Percentiles rank a stretch among this genome's conserved stretches.
phyloP scores from a whole-genome alignment of 2,888 invertebrate species.

The Plagiodera versicolora region DNA sequence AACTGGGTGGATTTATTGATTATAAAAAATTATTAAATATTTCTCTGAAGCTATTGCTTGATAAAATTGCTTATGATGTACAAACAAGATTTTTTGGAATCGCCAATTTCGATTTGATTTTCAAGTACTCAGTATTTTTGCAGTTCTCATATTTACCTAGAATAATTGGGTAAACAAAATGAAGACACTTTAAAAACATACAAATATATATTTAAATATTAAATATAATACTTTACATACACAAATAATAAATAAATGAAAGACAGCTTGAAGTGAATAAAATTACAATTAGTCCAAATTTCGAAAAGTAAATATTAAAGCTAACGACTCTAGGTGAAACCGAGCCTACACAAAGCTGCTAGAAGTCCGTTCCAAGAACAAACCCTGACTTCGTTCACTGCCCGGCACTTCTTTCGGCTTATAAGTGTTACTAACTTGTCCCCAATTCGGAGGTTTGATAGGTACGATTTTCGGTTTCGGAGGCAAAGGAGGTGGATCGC shows the following conservation, averaged over 20 bases:
- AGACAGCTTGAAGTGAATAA: conserved; percentile 18
- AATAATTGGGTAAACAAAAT: neutral
- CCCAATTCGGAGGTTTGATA: conserved; percentile 65
- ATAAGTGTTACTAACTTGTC: conserved; percentile 47
- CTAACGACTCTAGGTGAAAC: neutral
- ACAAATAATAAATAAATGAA: conserved; percentile 22
- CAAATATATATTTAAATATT: conserved; percentile 33
- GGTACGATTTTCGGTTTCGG: conserved; percentile 75
- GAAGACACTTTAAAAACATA: conserved; percentile 14
- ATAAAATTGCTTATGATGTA: too few relatives aligned
- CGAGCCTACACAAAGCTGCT: conserved; percentile 64
- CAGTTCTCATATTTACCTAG: too few relatives aligned
- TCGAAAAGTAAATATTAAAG: neutral
- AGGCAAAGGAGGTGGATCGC: conserved; percentile 71
- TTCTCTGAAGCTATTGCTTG: too few relatives aligned
- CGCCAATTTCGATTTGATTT: too few relatives aligned
- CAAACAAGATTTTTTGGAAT: too few relatives aligned
- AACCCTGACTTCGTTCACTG: conserved; percentile 43
- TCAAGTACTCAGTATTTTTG: too few relatives aligned
- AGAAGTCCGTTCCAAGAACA: conserved; percentile 65
- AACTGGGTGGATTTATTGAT: too few relatives aligned
- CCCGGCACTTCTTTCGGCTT: conserved; percentile 37
- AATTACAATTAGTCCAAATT: neutral
- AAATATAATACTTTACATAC: conserved; percentile 35
- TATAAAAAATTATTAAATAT: too few relatives aligned